Evolutionary conservation across 2,797 vertebrate genomes (phyloP), one percentile per base, ranked within the genome.

Genomic region (Oceanodroma leucorhoa): DNA sequence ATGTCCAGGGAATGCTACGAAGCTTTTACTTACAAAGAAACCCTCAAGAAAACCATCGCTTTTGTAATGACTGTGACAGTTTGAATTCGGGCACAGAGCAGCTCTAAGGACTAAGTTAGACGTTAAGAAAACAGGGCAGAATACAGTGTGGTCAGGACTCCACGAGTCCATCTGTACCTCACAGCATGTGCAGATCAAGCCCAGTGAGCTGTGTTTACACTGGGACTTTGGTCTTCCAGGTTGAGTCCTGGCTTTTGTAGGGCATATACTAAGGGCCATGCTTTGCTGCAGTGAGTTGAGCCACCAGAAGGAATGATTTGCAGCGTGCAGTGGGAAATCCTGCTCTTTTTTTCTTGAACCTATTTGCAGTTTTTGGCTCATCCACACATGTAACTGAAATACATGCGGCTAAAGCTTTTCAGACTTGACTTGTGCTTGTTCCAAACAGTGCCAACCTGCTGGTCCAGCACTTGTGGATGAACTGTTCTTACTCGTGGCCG

Each of bases 161-260:
- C 10, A 3, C 1, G 1, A 70, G 17, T 73, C 55, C 7, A 5
- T 70, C 14, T 46, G 57, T n/a, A 14, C 43, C 72, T 60, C 19
- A 6, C 2, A 30, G 36, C 19, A 15, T 2, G 1, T 12, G 18
- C 3, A 10, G 36, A 53, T 53, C 10, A n/a, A 62, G 21, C 15
- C 18, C 1, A 1, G 16, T 27, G 26, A 62, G 9, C 43, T 58
- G 23, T 55, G 17, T 30, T 38, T 50, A 1, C 0, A 0, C 13
- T 60, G 38, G 8, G 12, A 5, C 23, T 75, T 67, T 55, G 38
- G 9, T 70, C 29, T 60, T 30, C 18, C 8, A 11, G 5, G 12
- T 24, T 48, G 36, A 86, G 23, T 53, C 21, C 48, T 57, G 38
- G 3, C 24, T 72, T 26, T 32, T 45, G 41, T 51, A 55, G 76